Conservation (phyloP, 2,113 vertebrate genomes). For the Channa maculata region DNA sequence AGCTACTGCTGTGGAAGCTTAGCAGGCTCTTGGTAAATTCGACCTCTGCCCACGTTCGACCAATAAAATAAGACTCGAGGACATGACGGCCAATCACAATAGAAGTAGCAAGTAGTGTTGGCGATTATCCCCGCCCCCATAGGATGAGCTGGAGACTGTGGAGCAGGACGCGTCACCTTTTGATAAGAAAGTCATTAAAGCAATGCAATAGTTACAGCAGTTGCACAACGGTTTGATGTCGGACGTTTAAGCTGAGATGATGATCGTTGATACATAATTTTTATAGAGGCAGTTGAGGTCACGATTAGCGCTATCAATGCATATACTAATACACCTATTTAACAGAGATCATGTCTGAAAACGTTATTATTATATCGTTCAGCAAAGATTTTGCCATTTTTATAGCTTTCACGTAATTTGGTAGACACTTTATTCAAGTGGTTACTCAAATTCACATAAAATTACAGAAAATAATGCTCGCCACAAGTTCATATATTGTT, state of each 20-base stretch:
- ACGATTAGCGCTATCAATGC: too few species aligned
- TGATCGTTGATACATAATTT: too few species aligned
- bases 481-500: neutral
- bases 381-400: too few species aligned
- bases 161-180: conserved; percentile 75
- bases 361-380: too few species aligned
- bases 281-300: too few species aligned
- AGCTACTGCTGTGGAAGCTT: conserved; percentile 58
- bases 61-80: conserved; percentile 40
- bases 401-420: too few species aligned
- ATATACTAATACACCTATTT: too few species aligned
- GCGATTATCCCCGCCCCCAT: neutral
- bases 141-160: conserved; percentile 57
- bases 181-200: conserved; percentile 37
- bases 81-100: conserved; percentile 63
- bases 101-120: neutral
- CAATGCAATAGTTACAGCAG: neutral
- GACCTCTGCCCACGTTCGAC: conserved; percentile 3
- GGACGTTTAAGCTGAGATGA: too few species aligned
- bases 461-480: too few species aligned
- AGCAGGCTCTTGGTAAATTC: conserved; percentile 42
- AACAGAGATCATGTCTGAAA: too few species aligned
- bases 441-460: too few species aligned
- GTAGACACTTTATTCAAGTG: too few species aligned
- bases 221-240: conserved; percentile 9